A percentile compares a stretch with the other conserved stretches of the same genome.
Evolutionary conservation across 2,888 invertebrate species (phyloP).

Genomic region (Drosophila kanekoi): DNA sequence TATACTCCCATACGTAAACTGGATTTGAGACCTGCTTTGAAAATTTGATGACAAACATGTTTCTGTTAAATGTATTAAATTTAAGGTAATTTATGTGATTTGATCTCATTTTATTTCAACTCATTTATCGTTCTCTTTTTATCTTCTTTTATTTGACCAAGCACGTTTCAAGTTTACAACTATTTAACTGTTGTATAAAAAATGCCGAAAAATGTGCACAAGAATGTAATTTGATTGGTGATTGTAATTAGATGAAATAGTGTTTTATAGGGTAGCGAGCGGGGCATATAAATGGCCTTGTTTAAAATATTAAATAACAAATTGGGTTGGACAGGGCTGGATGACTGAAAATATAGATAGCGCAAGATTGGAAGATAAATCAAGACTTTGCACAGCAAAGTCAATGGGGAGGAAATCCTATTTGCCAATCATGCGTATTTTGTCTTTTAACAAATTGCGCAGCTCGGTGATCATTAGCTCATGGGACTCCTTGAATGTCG

Average conservation of each 20-base stretch:
- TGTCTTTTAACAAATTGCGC: constrained; percentile 84
- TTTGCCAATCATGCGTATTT: constrained; percentile 84
- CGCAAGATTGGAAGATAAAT: constrained; percentile 12
- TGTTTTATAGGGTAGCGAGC: not conserved
- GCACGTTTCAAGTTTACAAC: constrained; percentile 53
- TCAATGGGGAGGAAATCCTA: constrained; percentile 47
- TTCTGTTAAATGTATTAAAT: not conserved
- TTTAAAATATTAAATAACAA: constrained; percentile 80
- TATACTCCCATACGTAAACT: not conserved
- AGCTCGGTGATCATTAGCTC: constrained; percentile 83
- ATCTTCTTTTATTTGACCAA: constrained; percentile 1
- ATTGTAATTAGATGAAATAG: constrained; percentile 21
- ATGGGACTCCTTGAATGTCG: constrained; percentile 84
- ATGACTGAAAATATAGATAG: constrained; percentile 30
- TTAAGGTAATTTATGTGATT: constrained; percentile 30
- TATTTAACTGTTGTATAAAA: constrained; percentile 53
- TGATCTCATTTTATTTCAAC: constrained; percentile 53
- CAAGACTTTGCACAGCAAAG: constrained; percentile 71
- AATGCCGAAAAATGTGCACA: constrained; percentile 59
- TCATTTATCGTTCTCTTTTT: constrained; percentile 20
- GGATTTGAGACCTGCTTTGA: too few species aligned
- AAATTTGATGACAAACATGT: too few species aligned
- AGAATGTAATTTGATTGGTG: constrained; percentile 38
- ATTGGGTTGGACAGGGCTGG: constrained; percentile 41
- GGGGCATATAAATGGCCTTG: constrained; percentile 18